A percentile compares a stretch with the other conserved stretches of the same genome.
phyloP scores from a whole-genome alignment of 2,113 vertebrate species.

The Ailurus styani region DNA sequence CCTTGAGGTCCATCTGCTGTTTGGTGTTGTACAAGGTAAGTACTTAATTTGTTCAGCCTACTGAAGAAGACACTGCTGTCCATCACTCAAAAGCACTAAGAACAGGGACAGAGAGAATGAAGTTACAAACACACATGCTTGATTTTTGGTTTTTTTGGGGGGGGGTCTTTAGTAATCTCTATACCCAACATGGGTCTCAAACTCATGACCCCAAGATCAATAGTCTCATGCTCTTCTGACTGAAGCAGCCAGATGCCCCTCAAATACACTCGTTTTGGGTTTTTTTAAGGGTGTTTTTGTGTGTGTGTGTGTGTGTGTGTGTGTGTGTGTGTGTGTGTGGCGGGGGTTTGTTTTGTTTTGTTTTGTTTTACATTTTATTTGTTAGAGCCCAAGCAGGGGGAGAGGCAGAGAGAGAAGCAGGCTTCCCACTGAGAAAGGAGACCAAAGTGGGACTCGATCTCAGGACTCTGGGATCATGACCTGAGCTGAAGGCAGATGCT shows the following conservation, averaged over 20 bases:
- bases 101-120: not conserved
- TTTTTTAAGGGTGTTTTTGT: no score
- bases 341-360: no score
- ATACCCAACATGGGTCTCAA: not conserved
- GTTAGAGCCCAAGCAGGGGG: no score
- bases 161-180: not conserved
- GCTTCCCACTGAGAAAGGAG: no score
- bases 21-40: not conserved
- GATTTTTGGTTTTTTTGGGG: not conserved
- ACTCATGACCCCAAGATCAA: not conserved
- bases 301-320: no score
- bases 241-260: not conserved
- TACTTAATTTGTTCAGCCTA: not conserved
- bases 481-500: no score
- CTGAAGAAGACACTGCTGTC: not conserved
- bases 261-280: not conserved
- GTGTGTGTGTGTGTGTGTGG: no score
- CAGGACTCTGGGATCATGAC: no score
- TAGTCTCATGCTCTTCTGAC: not conserved
- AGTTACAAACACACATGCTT: not conserved
- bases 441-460: no score
- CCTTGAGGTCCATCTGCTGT: not conserved
- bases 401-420: no score
- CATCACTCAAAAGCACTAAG: not conserved
- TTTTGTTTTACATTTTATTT: no score